Evolutionary conservation across 2,888 invertebrate species (phyloP).

Genomic region (Chamaedrilus cognettii): DNA sequence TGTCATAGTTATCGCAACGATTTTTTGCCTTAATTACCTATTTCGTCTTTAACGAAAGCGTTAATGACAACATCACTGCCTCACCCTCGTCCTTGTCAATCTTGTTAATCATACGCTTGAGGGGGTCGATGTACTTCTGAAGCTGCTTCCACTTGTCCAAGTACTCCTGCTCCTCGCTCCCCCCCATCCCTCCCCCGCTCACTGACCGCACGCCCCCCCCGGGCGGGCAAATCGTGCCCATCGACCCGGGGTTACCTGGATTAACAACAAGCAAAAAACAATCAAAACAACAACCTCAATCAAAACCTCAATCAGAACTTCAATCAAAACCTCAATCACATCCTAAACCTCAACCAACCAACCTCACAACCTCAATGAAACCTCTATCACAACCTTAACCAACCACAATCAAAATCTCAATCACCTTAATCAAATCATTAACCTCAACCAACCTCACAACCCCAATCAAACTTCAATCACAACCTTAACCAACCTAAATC

Average conservation of each 20-base stretch:
- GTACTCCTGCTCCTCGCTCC: constrained; percentile 82
- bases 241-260: constrained; percentile 20
- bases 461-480: too few species aligned
- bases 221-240: constrained; percentile 14
- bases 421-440: too few species aligned
- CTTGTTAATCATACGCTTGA: constrained; percentile 82
- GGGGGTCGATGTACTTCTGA: constrained; percentile 90
- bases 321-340: neutral
- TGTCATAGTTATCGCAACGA: too few species aligned
- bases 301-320: neutral
- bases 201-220: constrained; percentile 15
- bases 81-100: constrained; percentile 58
- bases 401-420: neutral
- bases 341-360: neutral
- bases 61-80: too few species aligned
- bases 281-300: too few species aligned
- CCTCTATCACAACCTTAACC: neutral
- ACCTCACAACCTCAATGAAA: neutral
- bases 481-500: too few species aligned
- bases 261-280: too few species aligned
- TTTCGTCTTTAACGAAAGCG: too few species aligned
- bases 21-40: too few species aligned
- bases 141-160: constrained; percentile 90
- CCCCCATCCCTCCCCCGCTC: constrained; percentile 7
- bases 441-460: too few species aligned